Evolutionary conservation across 2,113 vertebrate species (phyloP).

Genomic region (Ptychochromis oligacanthus): DNA sequence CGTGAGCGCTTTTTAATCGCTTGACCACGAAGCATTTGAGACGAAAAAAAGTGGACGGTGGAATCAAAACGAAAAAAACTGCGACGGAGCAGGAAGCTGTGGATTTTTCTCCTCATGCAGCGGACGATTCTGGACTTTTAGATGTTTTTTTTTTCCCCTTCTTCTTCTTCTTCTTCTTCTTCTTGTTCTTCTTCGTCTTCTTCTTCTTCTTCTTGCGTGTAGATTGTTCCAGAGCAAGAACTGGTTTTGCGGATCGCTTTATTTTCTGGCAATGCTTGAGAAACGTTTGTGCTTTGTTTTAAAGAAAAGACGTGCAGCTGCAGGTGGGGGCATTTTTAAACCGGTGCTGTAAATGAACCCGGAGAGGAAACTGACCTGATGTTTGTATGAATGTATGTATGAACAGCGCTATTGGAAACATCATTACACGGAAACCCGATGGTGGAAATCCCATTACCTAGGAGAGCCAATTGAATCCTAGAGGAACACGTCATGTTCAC

Average conservation of each 20-base stretch:
- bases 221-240: conserved; percentile 92
- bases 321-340: conserved; percentile 89
- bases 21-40: conserved; percentile 90
- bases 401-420: conserved; percentile 89
- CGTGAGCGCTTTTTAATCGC: conserved; percentile 93
- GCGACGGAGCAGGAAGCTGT: conserved; percentile 78
- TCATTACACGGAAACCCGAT: conserved; percentile 96
- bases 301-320: conserved; percentile 83
- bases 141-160: conserved; percentile 78
- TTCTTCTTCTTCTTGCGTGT: conserved; percentile 81
- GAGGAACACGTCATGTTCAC: conserved; percentile 65
- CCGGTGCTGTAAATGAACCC: conserved; percentile 86
- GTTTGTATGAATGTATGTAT: conserved; percentile 87
- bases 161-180: conserved; percentile 15
- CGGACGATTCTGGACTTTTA: conserved; percentile 87
- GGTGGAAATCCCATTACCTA: conserved; percentile 88
- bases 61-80: conserved; percentile 67
- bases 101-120: conserved; percentile 83
- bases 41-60: conserved; percentile 81
- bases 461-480: conserved; percentile 60
- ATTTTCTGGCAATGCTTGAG: conserved; percentile 95
- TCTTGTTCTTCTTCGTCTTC: conserved; percentile 22
- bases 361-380: conserved; percentile 88
- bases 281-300: conserved; percentile 87
- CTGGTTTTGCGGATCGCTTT: conserved; percentile 91